phyloP scores from a whole-genome alignment of 2,888 invertebrate genomes.

The Notocelia uddmanniana region DNA sequence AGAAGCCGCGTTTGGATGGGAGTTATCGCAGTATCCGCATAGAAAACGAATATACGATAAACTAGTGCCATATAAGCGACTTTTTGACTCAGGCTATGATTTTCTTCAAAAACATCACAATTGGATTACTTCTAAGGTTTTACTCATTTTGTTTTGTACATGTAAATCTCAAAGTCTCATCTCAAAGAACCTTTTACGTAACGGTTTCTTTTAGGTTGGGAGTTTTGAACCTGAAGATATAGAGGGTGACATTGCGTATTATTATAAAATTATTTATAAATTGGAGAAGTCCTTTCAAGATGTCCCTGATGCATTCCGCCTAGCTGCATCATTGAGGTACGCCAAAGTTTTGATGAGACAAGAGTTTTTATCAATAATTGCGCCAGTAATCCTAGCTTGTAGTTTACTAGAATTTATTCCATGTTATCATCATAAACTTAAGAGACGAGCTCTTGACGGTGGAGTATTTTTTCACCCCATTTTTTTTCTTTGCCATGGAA shows the following conservation, averaged over 20 bases:
- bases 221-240: slow-evolving; percentile 95
- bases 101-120: slow-evolving; percentile 92
- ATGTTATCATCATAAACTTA: neutral
- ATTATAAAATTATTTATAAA: slow-evolving; percentile 92
- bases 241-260: slow-evolving; percentile 90
- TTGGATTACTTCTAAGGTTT: slow-evolving; percentile 92
- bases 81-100: slow-evolving; percentile 95
- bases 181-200: neutral
- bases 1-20: slow-evolving; percentile 95
- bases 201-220: slow-evolving; percentile 87
- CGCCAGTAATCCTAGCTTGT: neutral
- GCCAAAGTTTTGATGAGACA: neutral
- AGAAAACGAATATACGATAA: slow-evolving; percentile 92
- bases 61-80: slow-evolving; percentile 93
- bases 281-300: slow-evolving; percentile 95
- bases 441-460: no score
- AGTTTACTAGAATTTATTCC: neutral
- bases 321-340: slow-evolving; percentile 87
- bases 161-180: neutral
- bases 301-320: slow-evolving; percentile 89
- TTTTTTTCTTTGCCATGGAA: no score
- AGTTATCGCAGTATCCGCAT: slow-evolving; percentile 94
- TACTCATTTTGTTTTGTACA: neutral
- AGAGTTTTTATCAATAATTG: neutral
- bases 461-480: no score